Base-by-base conservation (phyloP, 2,797 vertebrate species). In the Etheostoma perlongum region DNA sequence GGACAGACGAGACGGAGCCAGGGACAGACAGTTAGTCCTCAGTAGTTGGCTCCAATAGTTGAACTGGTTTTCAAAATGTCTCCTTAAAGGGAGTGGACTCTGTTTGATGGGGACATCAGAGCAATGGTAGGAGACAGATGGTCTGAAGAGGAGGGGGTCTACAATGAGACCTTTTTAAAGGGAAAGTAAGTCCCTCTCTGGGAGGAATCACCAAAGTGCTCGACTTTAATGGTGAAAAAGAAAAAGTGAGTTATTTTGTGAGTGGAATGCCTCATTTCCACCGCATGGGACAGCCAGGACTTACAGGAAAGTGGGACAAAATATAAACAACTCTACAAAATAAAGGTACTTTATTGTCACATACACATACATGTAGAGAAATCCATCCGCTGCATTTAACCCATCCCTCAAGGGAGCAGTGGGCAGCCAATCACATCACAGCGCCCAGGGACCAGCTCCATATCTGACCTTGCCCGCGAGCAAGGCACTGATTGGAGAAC, bases 31-130 rank as follows among this genome's bases (percentile, higher is more conserved):
- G 19, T 25, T 11, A 0, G 51, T 11, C 61, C 30, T 77, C 46
- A 59, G 51, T n/a, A 21, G 30, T 52, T 1, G 11, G 4, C 49
- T 78, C 74, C 70, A 78, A 69, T 67, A 19, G 36, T 49, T 67
- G 19, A 48, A 19, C 57, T 23, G 44, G 49, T 75, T 69, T 30
- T 15, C 9, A 6, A 27, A 21, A 53, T 51, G 27, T 64, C n/a
- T 67, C 48, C 18, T 42, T 42, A 46, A 63, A 71, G 19, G 15
- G 48, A 42, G 68, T 69, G 12, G 2, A 4, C 5, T 2, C 14
- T 42, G 64, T 84, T 72, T 87, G 79, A 84, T 77, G 70, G 58
- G 57, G 47, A 58, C 76, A 65, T 84, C 72, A 84, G 66, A 81
- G 75, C 53, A 3, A 55, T 6, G 8, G 49, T 67, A 65, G 62